Conservation (phyloP, 2,888 invertebrate genomes). For the Heliconius cydno region DNA sequence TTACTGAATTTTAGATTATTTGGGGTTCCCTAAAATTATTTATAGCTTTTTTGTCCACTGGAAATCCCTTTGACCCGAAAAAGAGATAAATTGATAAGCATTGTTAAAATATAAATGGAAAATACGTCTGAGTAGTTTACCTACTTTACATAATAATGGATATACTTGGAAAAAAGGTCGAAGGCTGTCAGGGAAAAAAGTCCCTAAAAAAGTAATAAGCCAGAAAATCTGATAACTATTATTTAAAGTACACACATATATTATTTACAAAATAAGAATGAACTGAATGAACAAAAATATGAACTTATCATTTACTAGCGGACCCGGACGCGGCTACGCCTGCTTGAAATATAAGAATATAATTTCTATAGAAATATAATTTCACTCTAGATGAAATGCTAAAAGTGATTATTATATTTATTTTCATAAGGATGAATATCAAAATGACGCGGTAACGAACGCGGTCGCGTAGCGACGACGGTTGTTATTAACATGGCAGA, state of each 20-base stretch:
- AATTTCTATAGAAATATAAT: too few species aligned
- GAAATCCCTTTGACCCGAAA: constrained; percentile 6
- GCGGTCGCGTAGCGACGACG: too few species aligned
- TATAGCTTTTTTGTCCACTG: neutral
- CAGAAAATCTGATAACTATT: constrained; percentile 10
- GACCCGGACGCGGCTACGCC: too few species aligned
- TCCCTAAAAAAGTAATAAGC: neutral
- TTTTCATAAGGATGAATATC: too few species aligned
- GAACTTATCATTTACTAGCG: neutral
- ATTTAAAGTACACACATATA: constrained; percentile 1
- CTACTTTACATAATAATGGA: constrained; percentile 25
- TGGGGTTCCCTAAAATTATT: neutral
- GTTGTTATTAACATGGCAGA: too few species aligned
- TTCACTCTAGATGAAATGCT: too few species aligned
- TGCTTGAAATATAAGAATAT: too few species aligned
- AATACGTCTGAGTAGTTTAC: constrained; percentile 22
- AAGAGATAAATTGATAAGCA: constrained; percentile 28
- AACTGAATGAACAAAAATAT: too few species aligned
- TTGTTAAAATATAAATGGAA: constrained; percentile 29
- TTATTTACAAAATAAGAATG: neutral
- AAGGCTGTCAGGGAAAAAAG: neutral
- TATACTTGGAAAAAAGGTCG: constrained; percentile 10
- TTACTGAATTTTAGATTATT: neutral
- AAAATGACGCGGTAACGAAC: too few species aligned
- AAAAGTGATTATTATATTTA: too few species aligned